Percentiles rank a stretch among this genome's conserved stretches.
These are phyloP conservation scores for Habrosyne pyritoides DNA, from an alignment of 2,888 invertebrate species.

Conservation along the genomic window DNA sequence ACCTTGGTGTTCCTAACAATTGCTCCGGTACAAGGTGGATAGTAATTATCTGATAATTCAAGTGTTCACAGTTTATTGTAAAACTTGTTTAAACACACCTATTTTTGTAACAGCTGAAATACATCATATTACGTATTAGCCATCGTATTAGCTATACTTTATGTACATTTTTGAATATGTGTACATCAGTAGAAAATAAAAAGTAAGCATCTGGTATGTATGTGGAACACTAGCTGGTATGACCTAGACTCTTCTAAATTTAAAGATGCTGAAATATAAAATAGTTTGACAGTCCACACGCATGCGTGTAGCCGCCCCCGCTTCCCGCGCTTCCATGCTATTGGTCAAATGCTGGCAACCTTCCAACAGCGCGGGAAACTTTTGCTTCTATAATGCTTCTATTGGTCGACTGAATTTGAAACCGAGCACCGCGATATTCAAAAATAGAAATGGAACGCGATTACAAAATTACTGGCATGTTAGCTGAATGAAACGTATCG, in stretches of 20 bases:
- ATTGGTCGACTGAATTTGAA: conserved; percentile 71
- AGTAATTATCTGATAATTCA: conserved; percentile 52
- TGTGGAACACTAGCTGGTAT: conserved; percentile 35
- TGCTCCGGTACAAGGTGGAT: conserved; percentile 39
- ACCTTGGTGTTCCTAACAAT: conserved; percentile 54
- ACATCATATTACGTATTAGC: not conserved
- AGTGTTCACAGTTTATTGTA: conserved; percentile 32
- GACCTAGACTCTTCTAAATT: conserved; percentile 44
- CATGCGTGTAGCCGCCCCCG: conserved; percentile 60
- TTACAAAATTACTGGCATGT: conserved; percentile 52
- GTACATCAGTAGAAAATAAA: not conserved
- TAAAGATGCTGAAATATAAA: conserved; percentile 50
- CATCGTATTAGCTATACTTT: too few relatives aligned
- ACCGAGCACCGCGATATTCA: conserved; percentile 82
- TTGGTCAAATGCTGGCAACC: conserved; percentile 69
- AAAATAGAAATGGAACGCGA: conserved; percentile 72
- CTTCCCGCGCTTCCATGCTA: conserved; percentile 60
- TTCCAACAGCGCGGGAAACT: conserved; percentile 79
- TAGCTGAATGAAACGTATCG: conserved; percentile 23
- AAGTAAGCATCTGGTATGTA: conserved; percentile 14
- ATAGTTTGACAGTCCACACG: conserved; percentile 47
- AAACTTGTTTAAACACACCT: conserved; percentile 11
- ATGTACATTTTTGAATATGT: conserved; percentile 6
- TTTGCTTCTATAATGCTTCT: conserved; percentile 50
- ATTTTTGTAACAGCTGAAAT: conserved; percentile 3